Evolutionary conservation across 2,113 vertebrate species (phyloP).

Genomic region (Aegotheles bennettii): DNA sequence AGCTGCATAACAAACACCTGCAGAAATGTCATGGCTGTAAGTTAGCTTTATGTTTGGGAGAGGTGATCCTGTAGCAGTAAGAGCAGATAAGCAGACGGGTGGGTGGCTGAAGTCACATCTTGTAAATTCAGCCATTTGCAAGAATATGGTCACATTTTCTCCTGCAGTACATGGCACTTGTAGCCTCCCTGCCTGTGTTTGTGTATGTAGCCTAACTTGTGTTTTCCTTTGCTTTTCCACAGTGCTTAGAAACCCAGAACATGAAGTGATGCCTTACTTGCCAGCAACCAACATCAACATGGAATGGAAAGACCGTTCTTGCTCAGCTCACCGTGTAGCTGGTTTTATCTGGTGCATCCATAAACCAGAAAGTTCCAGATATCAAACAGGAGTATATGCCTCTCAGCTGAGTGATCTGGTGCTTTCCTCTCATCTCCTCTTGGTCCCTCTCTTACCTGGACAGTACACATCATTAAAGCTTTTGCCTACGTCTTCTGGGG

Average conservation of each 20-base stretch:
- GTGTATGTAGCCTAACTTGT: not conserved
- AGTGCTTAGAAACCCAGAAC: not conserved
- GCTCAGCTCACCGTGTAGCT: not conserved
- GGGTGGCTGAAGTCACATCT: not conserved
- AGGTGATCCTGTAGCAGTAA: not conserved
- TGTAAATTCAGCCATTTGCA: fast-evolving
- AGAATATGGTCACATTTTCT: not conserved
- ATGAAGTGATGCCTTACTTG: not conserved
- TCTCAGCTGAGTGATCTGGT: not conserved
- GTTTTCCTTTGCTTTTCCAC: not conserved
- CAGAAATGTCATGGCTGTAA: not conserved
- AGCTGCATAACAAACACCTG: not conserved
- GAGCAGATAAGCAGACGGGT: not conserved
- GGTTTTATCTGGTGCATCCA: not conserved
- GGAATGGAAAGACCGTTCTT: not conserved
- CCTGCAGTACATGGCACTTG: not conserved
- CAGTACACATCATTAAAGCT: not conserved
- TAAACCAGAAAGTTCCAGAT: not conserved
- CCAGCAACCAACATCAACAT: not conserved
- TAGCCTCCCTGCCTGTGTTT: not conserved
- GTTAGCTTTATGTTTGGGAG: not conserved
- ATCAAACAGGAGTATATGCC: not conserved
- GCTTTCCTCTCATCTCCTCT: not conserved
- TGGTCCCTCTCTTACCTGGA: not conserved
- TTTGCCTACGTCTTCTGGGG: not conserved